phyloP scores from a whole-genome alignment of 2,113 vertebrate species.

The Myanophis thanlyinensis region DNA sequence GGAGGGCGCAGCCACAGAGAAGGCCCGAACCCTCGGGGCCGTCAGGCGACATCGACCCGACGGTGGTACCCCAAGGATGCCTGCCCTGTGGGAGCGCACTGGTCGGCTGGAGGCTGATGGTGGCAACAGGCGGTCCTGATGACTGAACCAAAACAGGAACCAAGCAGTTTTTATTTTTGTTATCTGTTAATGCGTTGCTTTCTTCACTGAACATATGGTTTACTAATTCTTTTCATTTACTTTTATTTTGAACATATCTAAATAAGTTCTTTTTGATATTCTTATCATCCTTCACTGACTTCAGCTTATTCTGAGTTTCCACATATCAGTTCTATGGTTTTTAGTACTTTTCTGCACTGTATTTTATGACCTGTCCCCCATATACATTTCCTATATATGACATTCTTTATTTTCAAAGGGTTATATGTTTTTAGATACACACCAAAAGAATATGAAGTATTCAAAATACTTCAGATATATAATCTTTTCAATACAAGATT shows the following conservation, averaged over 20 bases:
- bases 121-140: too few relatives aligned
- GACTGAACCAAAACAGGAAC: neutral
- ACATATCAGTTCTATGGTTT: neutral
- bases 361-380: neutral
- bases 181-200: neutral
- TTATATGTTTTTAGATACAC: neutral
- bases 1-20: too few relatives aligned
- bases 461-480: neutral
- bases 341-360: neutral
- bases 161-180: neutral
- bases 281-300: neutral
- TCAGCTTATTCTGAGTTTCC: neutral
- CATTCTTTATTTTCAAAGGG: neutral
- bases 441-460: neutral
- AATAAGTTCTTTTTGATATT: neutral
- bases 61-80: too few relatives aligned
- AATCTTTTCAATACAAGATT: neutral
- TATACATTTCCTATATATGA: neutral
- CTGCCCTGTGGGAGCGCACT: too few relatives aligned
- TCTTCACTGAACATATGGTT: neutral
- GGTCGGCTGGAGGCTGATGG: too few relatives aligned
- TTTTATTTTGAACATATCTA: neutral
- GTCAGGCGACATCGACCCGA: too few relatives aligned
- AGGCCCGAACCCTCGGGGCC: too few relatives aligned
- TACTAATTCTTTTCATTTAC: neutral